These are phyloP conservation scores for Sebastes hopkinsi DNA, from an alignment of 2,797 vertebrate genomes.

Conservation along the genomic window DNA sequence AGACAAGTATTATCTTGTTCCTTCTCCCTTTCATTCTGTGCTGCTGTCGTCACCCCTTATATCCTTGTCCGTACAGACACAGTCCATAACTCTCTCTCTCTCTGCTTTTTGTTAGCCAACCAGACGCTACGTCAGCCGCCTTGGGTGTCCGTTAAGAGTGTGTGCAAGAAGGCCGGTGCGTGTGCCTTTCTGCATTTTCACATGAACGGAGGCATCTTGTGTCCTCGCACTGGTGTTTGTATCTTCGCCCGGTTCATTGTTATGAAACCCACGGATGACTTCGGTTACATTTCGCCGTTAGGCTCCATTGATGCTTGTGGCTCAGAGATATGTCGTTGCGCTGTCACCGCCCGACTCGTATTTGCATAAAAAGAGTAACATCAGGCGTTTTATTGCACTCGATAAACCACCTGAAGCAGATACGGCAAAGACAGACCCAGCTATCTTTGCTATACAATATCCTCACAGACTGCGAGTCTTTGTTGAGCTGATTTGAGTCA, in stretches of 20 bases:
- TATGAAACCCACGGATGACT: conserved; percentile 43
- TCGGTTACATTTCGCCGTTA: conserved; percentile 51
- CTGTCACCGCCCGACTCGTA: conserved; percentile 42
- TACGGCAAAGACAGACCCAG: conserved; percentile 28
- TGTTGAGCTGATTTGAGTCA: conserved; percentile 36
- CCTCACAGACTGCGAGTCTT: conserved; percentile 31
- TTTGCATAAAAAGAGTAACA: conserved; percentile 65
- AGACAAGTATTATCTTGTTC: conserved; percentile 41
- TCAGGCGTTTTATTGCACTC: conserved; percentile 60
- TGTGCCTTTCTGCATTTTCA: conserved; percentile 18
- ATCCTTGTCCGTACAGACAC: conserved; percentile 15
- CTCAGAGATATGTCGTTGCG: conserved; percentile 55
- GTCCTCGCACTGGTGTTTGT: conserved; percentile 21
- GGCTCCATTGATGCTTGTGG: conserved; percentile 29
- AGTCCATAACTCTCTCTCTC: neutral
- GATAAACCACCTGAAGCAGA: conserved; percentile 52
- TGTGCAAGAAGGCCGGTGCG: neutral
- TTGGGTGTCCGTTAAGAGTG: neutral
- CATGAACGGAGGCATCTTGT: conserved; percentile 6
- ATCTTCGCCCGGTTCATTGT: conserved; percentile 33
- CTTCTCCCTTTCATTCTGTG: conserved; percentile 34
- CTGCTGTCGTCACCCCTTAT: conserved; percentile 34
- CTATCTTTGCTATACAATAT: conserved; percentile 28
- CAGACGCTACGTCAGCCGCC: conserved; percentile 50
- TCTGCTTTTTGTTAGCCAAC: neutral